Base-by-base conservation (phyloP, 2,797 vertebrate species). In the Percopsis omiscomaycus region DNA sequence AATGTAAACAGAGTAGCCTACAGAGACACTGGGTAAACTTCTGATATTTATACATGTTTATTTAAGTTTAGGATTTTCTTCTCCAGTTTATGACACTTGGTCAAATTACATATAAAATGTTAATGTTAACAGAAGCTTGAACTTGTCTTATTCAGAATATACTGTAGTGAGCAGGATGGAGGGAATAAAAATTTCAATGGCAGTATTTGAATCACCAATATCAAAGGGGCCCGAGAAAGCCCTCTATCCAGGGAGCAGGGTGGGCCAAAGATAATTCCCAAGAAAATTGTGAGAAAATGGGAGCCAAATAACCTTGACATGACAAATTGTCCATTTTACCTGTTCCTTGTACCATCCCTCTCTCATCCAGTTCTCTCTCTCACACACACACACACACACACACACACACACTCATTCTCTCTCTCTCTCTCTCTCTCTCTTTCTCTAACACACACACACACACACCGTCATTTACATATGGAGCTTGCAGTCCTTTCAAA, bases 401-500 rank as follows among this genome's bases (percentile, higher is more conserved):
- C 56, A 44, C 55, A 22, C 55, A 28, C 42, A 37, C 73, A 67
- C 81, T 65, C 78, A 61, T 60, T 37, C 29, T 4, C 11, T 32
- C 59, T 22, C 48, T 15, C 55, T 37, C 55, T 22, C 51, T 10
- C 51, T 22, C 51, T 10, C 51, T 30, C 45, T 48, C 45, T 30
- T 3, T 30, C 27, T 48, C 45, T 10, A 15, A 5, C 58, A 60
- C 27, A 49, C 28, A 60, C 58, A 30, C 58, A 48, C 58, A 59
- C 58, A 30, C 46, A 48, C 62, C 80, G 80, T 88, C 85, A 89
- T 89, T 89, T 90, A 88, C 89, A 91, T 88, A 88, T 75, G 85
- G 85, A 85, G 87, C 86, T 88, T 30, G 80, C 86, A 89, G 86
- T 88, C 85, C 84, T 91, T 90, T 90, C 86, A 91, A 90, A 90